Evolutionary conservation across 2,113 vertebrate genomes (phyloP), one percentile per base, ranked within the genome.

Genomic region (Psephotus haematonotus): DNA sequence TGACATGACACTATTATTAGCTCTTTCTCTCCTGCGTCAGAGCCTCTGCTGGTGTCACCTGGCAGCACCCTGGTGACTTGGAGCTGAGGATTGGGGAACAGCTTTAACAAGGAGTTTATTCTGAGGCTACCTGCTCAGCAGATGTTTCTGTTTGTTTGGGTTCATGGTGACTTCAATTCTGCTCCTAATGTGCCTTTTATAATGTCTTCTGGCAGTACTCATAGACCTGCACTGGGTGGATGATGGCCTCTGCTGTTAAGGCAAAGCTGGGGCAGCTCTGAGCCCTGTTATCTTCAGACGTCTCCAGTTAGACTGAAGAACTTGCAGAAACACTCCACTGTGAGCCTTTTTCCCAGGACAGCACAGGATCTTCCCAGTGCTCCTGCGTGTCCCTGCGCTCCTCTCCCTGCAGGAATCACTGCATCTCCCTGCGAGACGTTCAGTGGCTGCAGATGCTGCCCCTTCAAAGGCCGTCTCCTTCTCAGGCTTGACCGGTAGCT

Each of bases 71-170:
- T 5, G 4, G 13, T n/a, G 68, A 65, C 90, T 88, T 4, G 22
- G 46, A 39, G 91, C 81, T 33, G 87, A 72, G 90, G 19, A 52
- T n/a, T 39, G 52, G 4, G 74, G 75, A 94, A 7, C 71, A 41
- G 84, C 79, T 93, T 80, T 63, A 90, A 76, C n/a, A 43, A 77
- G 87, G 75, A 59, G 57, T 72, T 93, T 47, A 8, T 95, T 95
- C 95, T 77, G 91, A 81, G 71, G 93, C 88, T 96, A 96, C 94
- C 94, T 95, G 92, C 68, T 95, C 93, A 57, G 92, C 93, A 95
- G 90, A 92, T 93, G 95, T 86, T 96, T 75, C 79, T 92, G 64
- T 88, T 92, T 81, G 95, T 70, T 96, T 96, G 92, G 85, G 1
- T 95, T 93, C 37, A 8, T 63, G 85, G 78, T 94, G 59, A 28